A percentile compares a stretch with the other conserved stretches of the same genome.
These are phyloP conservation scores for Tinea semifulvella DNA, from an alignment of 2,888 invertebrate species.

Conservation along the genomic window DNA sequence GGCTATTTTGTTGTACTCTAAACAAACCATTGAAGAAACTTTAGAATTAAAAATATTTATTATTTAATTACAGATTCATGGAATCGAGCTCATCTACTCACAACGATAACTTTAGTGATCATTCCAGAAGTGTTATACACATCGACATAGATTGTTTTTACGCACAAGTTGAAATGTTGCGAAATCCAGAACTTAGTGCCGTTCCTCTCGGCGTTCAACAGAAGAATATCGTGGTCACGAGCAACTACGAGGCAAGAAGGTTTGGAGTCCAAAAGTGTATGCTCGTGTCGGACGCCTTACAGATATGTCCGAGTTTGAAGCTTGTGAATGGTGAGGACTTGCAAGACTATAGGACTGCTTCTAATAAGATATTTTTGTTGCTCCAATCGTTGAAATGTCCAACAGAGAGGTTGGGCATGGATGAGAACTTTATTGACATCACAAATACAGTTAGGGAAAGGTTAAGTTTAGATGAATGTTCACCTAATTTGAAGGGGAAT, in stretches of 20 bases:
- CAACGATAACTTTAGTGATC: constrained; percentile 52
- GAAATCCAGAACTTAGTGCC: constrained; percentile 71
- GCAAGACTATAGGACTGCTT: constrained; percentile 80
- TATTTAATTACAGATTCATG: constrained; percentile 48
- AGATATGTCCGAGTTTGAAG: constrained; percentile 76
- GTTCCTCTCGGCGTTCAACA: constrained; percentile 84
- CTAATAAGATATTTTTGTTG: constrained; percentile 77
- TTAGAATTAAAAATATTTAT: background rate
- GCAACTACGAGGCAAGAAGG: constrained; percentile 82
- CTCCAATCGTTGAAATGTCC: constrained; percentile 75
- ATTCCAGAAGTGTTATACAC: constrained; percentile 78
- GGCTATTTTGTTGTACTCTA: constrained; percentile 4
- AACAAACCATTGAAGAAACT: background rate
- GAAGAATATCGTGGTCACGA: constrained; percentile 84
- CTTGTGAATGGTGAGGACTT: constrained; percentile 86
- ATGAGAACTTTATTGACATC: constrained; percentile 87
- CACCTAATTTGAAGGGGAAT: constrained; percentile 61
- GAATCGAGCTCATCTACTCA: constrained; percentile 50
- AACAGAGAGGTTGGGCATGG: constrained; percentile 84
- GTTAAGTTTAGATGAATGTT: constrained; percentile 43
- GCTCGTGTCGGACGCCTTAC: constrained; percentile 77
- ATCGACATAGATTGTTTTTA: constrained; percentile 87
- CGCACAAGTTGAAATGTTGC: constrained; percentile 85
- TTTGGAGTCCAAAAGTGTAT: constrained; percentile 82
- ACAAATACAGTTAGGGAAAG: constrained; percentile 70